A percentile compares a stretch with the other conserved stretches of the same genome.
Conservation (phyloP, 2,888 invertebrate species). For the Congeria kusceri region DNA sequence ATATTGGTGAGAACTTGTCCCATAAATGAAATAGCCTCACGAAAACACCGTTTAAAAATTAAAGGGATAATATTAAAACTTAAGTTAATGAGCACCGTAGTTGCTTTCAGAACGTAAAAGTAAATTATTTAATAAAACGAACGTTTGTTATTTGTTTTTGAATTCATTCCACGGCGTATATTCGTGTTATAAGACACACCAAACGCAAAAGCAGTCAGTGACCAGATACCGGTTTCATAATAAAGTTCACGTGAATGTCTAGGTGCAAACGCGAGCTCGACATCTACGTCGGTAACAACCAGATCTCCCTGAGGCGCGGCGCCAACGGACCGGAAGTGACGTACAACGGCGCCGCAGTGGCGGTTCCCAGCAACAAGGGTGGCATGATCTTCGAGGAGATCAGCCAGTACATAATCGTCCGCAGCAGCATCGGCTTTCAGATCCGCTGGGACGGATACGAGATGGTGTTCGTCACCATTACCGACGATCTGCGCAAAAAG, state of each 20-base stretch:
- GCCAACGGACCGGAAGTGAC: constrained; percentile 68
- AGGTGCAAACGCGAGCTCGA: constrained; percentile 87
- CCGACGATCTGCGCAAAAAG: constrained; percentile 89
- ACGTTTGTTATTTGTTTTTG: no score
- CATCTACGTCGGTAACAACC: constrained; percentile 90
- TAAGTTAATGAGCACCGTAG: no score
- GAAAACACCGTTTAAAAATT: no score
- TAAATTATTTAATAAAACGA: no score
- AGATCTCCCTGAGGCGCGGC: constrained; percentile 65
- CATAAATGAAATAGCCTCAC: no score
- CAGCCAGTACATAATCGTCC: constrained; percentile 90
- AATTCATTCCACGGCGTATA: no score
- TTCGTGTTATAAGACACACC: no score
- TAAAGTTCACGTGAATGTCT: background rate
- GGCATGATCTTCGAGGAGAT: constrained; percentile 91
- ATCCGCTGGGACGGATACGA: constrained; percentile 92
- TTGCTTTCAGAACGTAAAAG: no score
- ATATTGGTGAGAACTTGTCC: no score
- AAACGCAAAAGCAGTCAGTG: no score
- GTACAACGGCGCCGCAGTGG: constrained; percentile 65
- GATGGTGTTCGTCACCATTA: constrained; percentile 75
- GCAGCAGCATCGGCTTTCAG: constrained; percentile 88
- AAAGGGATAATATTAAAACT: no score
- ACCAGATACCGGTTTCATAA: no score
- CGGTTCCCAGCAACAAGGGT: constrained; percentile 82